phyloP scores from a whole-genome alignment of 2,113 vertebrate species.

The Glaucomys volans region DNA sequence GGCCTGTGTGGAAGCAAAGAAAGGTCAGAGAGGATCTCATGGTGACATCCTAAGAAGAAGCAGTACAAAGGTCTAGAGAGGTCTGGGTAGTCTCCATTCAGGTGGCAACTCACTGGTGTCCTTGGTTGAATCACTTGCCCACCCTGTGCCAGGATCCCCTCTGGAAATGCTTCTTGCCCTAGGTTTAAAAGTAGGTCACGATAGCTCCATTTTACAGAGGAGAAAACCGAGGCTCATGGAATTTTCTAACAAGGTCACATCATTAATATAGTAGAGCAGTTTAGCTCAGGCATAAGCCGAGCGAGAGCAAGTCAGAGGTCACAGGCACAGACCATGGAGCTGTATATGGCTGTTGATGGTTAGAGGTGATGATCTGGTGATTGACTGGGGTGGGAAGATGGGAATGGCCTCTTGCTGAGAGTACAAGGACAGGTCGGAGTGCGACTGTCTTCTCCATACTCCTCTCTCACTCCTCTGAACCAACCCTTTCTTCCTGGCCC shows the following conservation, averaged over 20 bases:
- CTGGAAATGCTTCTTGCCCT: not conserved
- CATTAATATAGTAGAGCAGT: not conserved
- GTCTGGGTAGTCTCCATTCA: not conserved
- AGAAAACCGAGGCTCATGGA: constrained; percentile 17
- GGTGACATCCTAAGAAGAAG: not conserved
- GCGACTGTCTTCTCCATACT: not conserved
- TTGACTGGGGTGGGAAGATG: not conserved
- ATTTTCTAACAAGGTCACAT: not conserved
- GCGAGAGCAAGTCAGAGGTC: not conserved
- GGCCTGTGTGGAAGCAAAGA: not conserved
- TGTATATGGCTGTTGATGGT: not conserved
- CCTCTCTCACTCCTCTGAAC: not conserved
- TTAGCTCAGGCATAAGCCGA: not conserved
- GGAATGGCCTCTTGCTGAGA: not conserved
- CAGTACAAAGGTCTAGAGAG: not conserved
- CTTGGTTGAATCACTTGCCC: not conserved
- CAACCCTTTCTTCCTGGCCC: not conserved
- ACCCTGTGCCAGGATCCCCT: not conserved
- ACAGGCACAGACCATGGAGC: not conserved
- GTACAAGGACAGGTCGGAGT: not conserved
- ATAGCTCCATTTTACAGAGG: constrained; percentile 38
- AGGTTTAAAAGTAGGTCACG: not conserved
- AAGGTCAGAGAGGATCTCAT: not conserved
- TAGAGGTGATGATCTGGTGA: not conserved
- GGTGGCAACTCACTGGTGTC: not conserved